Base-by-base conservation (phyloP, 1,140 invertebrate species). In the Pogonognathellus flavescens region DNA sequence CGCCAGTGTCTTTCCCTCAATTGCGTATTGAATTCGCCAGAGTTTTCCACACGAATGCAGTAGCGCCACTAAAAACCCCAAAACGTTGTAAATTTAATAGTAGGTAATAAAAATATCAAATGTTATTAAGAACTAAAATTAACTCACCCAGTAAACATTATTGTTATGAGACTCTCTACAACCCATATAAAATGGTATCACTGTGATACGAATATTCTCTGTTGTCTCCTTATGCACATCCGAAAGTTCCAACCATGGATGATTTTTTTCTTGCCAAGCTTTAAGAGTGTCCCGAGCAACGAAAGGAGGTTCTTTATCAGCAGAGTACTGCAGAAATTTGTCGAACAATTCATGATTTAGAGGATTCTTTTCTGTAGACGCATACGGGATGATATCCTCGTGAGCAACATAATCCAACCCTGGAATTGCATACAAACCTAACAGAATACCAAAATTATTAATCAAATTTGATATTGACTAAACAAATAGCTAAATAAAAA, bases 181-280 rank as follows among this genome's bases (percentile, higher is more conserved):
- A 41, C 97, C 97, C 95, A 98, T 97, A 90, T 98, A 99, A 91
- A 99, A 99, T 5, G 98, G 98, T 90, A 98, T 99, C 4, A 99
- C 98, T 11, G 98, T 99, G 8, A 99, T 95, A 20, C 97, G 92
- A 87, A 99, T 95, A 90, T 96, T 95, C 91, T 99, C 97, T 0
- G 98, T 99, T 0, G 97, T 99, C 92, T 99, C 97, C 90, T 97
- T 96, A 90, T 99, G 97, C n/a, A 99, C 97, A 92, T 99, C 97
- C 52, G 97, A 97, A 72, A 99, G 91, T 90, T 99, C 96, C 57
- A 99, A 90, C 97, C 97, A 99, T 0, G 97, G 97, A 91, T 99
- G 97, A 92, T 99, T 99, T 90, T 97, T 98, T 89, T 98, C 96
- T 91, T 99, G 97, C 97, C 97, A 99, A 0, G 97, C 96, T 89